Evolutionary conservation across 2,113 vertebrate species (phyloP), one percentile per base, ranked within the genome.

Genomic region (crab-eating macaque (Macaca fascicularis)): DNA sequence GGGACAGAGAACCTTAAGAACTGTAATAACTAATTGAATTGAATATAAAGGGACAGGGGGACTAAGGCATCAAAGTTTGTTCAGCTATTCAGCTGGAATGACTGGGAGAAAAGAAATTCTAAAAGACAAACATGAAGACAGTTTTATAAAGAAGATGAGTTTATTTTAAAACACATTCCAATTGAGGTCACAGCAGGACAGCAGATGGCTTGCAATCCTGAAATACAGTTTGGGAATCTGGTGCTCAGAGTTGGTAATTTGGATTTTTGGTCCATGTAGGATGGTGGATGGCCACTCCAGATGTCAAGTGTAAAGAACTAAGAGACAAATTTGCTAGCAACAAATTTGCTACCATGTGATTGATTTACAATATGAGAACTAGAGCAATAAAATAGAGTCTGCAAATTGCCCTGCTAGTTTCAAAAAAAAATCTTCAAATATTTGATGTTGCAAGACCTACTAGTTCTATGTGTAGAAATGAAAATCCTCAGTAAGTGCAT

Each of bases 161-260:
- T 95, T 92, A 92, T 96, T 97, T 96, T 97, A 92, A 93, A 96
- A 81, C 48, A 82, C 25, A 52, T 12, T 48, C 59, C 35, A 84
- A 70, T 94, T 75, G 75, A 92, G 59, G 75, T 84, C 59, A 92
- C 2, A n/a, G 45, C 48, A 97, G 84, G 80, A 92, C 30, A 95
- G 75, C 3, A 69, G 83, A 87, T 14, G 80, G 89, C 61, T 69
- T 94, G 14, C 8, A 96, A 70, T 84, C n/a, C 67, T 70, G 84
- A 85, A 95, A 96, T 79, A 87, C 64, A 85, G 69, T 92, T 70
- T 94, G 40, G 52, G 9, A 93, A 87, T 64, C 30, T 69, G 74
- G 35, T 75, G 43, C n/a, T 95, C 48, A 43, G 25, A 81, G 38
- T 11, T 50, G 45, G 14, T 40, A 64, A 79, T 80, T 89, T 59